Percentiles rank a stretch among this genome's conserved stretches.
Evolutionary conservation across 2,113 vertebrate species (phyloP).

Genomic region (Caretta caretta): DNA sequence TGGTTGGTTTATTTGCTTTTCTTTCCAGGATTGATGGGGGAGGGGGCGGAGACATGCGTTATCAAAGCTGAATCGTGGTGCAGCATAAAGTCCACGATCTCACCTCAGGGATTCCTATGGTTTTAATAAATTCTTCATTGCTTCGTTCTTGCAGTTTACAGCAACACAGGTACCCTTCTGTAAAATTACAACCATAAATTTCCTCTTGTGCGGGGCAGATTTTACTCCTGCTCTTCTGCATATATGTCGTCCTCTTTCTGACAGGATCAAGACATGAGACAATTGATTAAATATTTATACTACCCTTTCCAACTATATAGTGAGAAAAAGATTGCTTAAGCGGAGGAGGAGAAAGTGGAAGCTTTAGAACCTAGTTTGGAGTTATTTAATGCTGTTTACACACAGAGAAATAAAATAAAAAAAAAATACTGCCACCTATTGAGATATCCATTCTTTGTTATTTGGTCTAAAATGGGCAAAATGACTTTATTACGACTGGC

Average conservation of each 20-base stretch:
- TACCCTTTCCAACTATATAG: slow-evolving; percentile 44
- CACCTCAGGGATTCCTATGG: slow-evolving; percentile 73
- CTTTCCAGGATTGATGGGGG: slow-evolving; percentile 1
- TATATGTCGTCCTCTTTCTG: slow-evolving; percentile 64
- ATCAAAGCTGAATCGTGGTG: slow-evolving; percentile 57
- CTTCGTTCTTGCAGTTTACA: slow-evolving; percentile 73
- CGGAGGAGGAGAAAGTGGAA: slow-evolving; percentile 6
- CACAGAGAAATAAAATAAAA: slow-evolving; percentile 10
- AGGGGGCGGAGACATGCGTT: slow-evolving; percentile 14
- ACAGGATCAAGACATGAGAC: slow-evolving; percentile 57
- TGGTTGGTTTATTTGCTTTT: neutral
- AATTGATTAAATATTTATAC: slow-evolving; percentile 75
- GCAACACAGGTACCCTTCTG: slow-evolving; percentile 60
- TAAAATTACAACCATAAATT: slow-evolving; percentile 79
- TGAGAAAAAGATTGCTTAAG: slow-evolving; percentile 16
- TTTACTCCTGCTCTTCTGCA: slow-evolving; percentile 69
- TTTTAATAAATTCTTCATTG: slow-evolving; percentile 78
- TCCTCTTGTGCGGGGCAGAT: slow-evolving; percentile 61
- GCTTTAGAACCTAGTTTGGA: neutral
- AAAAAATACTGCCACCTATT: slow-evolving; percentile 11
- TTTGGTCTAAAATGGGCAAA: slow-evolving; percentile 43
- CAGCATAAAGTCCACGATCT: slow-evolving; percentile 65
- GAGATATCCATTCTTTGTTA: slow-evolving; percentile 41
- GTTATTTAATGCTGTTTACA: neutral
- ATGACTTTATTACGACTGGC: slow-evolving; percentile 61